Base-by-base conservation (phyloP, 2,797 vertebrate genomes). In the Ptychadena robeensis region DNA sequence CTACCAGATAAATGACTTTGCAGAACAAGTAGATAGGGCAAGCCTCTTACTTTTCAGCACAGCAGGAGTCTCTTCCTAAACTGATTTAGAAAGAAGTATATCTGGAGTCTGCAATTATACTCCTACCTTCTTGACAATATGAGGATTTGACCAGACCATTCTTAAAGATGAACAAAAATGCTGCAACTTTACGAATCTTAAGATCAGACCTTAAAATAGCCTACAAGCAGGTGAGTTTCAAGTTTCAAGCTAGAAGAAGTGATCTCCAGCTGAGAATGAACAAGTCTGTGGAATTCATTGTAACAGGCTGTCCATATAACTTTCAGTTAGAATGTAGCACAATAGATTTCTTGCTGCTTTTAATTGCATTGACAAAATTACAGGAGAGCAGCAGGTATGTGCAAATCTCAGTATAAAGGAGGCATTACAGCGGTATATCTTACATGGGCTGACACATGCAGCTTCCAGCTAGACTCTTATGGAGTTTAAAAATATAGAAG, bases 1-100 rank as follows among this genome's bases (percentile, higher is more conserved):
- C 82, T 80, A 68, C 48, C 57, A 84, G 82, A 84, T 84, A 80
- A 84, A 84, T 84, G 53, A 80, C 82, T 75, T 70, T 44, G 30
- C 28, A 44, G 37, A 38, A 10, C 63, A 70, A 69, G 63, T 44
- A 75, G 78, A 38, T 30, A 28, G 37, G 53, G n/a, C 78, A 75
- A 38, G 35, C 31, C 38, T 69, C 53, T 63, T 38, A 81, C 38
- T 34, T 73, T 81, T 18, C n/a, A 40, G 63, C 77, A 74, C 82
- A 80, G 82, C 82, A 75, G 77, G 78, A 18, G 70, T 10, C 37
- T 25, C 35, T 75, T 85, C 67, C 38, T 65, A 76, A 76, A 64
- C 77, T 70, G 63, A 74, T 64, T 70, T 44, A 64, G 78, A 80
- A 69, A 80, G 64, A 75, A 76, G 72, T 48, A 80, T 75, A 74